Percentiles rank a stretch among this genome's conserved stretches.
These are phyloP conservation scores for Lucifuga dentata DNA, from an alignment of 2,113 vertebrate genomes.

Conservation along the genomic window DNA sequence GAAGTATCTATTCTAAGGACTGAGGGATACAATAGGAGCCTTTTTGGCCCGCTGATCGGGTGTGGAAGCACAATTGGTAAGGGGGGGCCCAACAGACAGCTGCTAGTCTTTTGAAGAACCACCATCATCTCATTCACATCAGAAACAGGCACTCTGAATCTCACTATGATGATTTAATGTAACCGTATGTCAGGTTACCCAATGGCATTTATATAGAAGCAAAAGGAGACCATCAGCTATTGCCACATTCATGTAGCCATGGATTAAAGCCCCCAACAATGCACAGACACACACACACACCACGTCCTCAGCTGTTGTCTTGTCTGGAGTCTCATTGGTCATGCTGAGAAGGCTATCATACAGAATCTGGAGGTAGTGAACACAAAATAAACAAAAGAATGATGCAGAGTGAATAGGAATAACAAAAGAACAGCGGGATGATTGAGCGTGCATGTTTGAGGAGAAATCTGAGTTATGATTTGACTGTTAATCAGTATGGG, in stretches of 20 bases:
- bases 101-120: constrained; percentile 50
- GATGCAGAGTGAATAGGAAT: not conserved
- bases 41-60: constrained; percentile 57
- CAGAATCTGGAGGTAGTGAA: not conserved
- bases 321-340: constrained; percentile 63
- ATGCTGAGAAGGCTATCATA: constrained; percentile 33
- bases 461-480: constrained; percentile 1
- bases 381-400: constrained; percentile 8
- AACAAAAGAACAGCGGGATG: constrained; percentile 3
- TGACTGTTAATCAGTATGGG: not conserved
- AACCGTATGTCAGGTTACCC: not conserved
- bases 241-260: constrained; percentile 6
- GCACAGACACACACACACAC: not conserved
- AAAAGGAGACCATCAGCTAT: not conserved
- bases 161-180: constrained; percentile 23
- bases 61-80: constrained; percentile 30
- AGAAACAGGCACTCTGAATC: constrained; percentile 35
- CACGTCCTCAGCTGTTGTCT: constrained; percentile 35
- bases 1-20: constrained; percentile 54
- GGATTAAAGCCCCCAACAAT: not conserved
- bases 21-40: constrained; percentile 60
- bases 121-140: constrained; percentile 48
- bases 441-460: constrained; percentile 1
- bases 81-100: constrained; percentile 18
- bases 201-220: not conserved